Evolutionary conservation across 2,888 invertebrate species (phyloP), one percentile per base, ranked within the genome.

Genomic region (Catocala nupta): DNA sequence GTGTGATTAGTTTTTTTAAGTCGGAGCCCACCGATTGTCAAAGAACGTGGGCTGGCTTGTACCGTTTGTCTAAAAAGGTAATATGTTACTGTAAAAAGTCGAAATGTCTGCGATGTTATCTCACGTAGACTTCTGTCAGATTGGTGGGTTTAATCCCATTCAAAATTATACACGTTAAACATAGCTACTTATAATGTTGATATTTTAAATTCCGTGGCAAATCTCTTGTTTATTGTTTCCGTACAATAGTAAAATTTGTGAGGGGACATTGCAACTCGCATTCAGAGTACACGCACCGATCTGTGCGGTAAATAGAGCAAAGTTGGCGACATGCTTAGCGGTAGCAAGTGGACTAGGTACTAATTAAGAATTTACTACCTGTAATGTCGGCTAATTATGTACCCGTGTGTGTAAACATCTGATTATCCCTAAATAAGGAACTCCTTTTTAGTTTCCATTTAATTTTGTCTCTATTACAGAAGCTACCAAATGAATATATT

Each of bases 1-100:
- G 79, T 88, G 86, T 88, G 88, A 89, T 91, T 91, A 88, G 91
- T 91, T 91, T 81, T 76, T 86, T 89, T 84, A 76, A 85, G 84
- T 83, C 84, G 78, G 70, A 53, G 80, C 83, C 85, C 85, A 86
- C 84, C 81, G 88, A 86, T 86, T 89, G 89, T 89, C 81, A 81
- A 69, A 78, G 81, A 85, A 86, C 89, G 91, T 89, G 87, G 88
- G 90, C 76, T 77, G 85, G 67, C 82, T 78, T 79, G 83, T 77
- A 82, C 81, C 82, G 85, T 86, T 87, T 84, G 84, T 87, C 86
- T 84, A 85, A 84, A 85, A 86, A 83, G 82, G 87, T 85, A 88
- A 90, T 90, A 89, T 85, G 85, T 90, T 89, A 86, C 84, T 80
- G 79, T 84, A 79, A 82, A 80, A 80, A 78, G 76, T 75, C 69